phyloP scores from a whole-genome alignment of 2,888 invertebrate species.

The Xestia ashworthii region DNA sequence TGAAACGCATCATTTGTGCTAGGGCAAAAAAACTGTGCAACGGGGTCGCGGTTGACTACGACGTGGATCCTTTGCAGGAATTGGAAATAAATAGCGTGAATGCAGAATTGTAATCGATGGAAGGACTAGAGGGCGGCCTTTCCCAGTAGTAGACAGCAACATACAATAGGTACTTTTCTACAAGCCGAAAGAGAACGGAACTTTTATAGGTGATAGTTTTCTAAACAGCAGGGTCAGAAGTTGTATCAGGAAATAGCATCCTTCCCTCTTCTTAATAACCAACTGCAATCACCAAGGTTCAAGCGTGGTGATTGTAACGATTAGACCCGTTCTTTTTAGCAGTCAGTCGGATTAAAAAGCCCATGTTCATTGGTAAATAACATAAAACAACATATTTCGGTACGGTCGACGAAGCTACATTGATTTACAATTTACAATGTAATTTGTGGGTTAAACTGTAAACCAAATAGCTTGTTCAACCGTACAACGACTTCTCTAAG shows the following conservation, averaged over 20 bases:
- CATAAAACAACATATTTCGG: too few species aligned
- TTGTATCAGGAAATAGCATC: background rate
- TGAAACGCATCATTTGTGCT: background rate
- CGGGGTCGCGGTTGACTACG: background rate
- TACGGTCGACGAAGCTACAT: too few species aligned
- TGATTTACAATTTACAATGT: too few species aligned
- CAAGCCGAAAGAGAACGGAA: background rate
- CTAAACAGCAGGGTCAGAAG: background rate
- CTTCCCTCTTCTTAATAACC: background rate
- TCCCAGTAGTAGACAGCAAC: too few species aligned
- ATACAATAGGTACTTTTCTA: background rate
- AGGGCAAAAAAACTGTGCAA: too few species aligned
- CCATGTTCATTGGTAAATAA: background rate
- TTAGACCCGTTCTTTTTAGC: background rate
- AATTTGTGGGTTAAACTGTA: too few species aligned
- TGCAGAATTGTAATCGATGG: background rate
- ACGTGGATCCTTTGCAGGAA: background rate
- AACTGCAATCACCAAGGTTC: background rate
- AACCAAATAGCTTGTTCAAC: too few species aligned
- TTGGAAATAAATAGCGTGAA: background rate
- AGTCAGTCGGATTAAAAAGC: background rate
- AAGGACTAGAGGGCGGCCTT: background rate
- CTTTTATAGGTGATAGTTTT: background rate
- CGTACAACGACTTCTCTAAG: background rate
- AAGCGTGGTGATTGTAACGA: background rate